phyloP scores from a whole-genome alignment of 2,797 vertebrate genomes.

The Scolopax rusticola region DNA sequence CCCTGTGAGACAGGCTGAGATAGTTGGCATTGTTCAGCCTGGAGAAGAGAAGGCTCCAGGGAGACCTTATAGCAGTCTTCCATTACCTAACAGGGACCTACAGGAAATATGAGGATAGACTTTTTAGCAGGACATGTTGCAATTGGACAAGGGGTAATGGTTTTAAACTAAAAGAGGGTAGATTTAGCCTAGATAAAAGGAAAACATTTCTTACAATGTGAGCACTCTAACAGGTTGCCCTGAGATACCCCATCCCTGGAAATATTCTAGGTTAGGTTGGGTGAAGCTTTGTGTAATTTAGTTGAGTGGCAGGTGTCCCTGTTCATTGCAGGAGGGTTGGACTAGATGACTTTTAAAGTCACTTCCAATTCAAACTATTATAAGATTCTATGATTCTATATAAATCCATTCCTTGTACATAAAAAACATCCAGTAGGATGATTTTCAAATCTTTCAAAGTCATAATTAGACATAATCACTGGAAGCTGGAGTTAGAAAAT shows the following conservation, averaged over 20 bases:
- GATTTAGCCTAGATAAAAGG: background rate
- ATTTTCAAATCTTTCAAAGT: background rate
- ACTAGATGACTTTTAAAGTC: background rate
- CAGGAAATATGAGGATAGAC: background rate
- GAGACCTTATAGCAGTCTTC: background rate
- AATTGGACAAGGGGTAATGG: background rate
- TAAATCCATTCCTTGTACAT: background rate
- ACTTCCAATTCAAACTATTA: background rate
- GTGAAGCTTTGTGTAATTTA: background rate
- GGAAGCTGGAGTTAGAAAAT: background rate
- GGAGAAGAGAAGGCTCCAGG: background rate
- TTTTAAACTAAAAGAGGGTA: background rate
- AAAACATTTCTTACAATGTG: background rate
- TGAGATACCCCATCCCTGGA: background rate
- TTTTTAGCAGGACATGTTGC: background rate
- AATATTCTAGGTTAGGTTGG: background rate
- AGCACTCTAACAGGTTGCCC: background rate
- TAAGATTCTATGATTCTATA: background rate
- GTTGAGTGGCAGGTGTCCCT: background rate
- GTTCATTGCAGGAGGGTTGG: background rate
- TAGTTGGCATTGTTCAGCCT: background rate
- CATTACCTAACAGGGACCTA: background rate
- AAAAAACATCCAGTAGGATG: background rate
- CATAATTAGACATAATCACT: conserved; percentile 20
- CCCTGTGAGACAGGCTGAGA: background rate